A percentile compares a stretch with the other conserved stretches of the same genome.
These are phyloP conservation scores for Corvus cornix DNA, from an alignment of 2,113 vertebrate genomes.

Conservation along the genomic window DNA sequence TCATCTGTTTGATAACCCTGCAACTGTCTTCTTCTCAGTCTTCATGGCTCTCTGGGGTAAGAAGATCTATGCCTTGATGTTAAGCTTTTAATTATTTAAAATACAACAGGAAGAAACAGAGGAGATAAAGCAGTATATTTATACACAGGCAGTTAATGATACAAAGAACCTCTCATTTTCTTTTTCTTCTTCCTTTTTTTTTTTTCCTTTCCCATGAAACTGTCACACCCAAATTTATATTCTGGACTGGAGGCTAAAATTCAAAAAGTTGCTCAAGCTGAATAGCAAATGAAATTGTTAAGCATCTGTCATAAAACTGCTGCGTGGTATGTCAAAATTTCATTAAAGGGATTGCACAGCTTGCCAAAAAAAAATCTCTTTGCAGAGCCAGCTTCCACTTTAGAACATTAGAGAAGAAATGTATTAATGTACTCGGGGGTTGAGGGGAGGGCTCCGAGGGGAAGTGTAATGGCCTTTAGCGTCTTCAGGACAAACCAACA, in stretches of 20 bases:
- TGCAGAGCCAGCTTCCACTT: conserved; percentile 64
- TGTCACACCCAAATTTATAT: conserved; percentile 52
- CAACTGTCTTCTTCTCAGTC: conserved; percentile 95
- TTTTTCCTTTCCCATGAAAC: conserved; percentile 1
- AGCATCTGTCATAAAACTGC: conserved; percentile 67
- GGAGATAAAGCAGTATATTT: conserved; percentile 44
- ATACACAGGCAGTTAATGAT: conserved; percentile 44
- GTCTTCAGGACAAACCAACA: conserved; percentile 9
- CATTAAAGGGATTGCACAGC: conserved; percentile 52
- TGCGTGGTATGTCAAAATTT: conserved; percentile 56
- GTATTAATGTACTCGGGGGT: conserved; percentile 28
- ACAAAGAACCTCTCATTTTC: background rate
- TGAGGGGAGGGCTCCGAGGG: background rate
- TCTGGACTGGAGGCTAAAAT: conserved; percentile 54
- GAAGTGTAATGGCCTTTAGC: conserved; percentile 46
- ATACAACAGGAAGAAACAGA: conserved; percentile 34
- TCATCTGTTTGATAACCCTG: conserved; percentile 96
- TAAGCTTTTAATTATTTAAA: conserved; percentile 53
- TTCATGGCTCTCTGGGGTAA: conserved; percentile 99
- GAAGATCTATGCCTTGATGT: background rate
- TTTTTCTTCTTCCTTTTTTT: background rate
- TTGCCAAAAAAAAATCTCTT: conserved; percentile 39
- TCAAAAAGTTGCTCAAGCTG: conserved; percentile 42
- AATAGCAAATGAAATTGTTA: conserved; percentile 60
- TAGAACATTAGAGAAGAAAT: conserved; percentile 55